These are phyloP conservation scores for Ormyrus nitidulus DNA, from an alignment of 2,888 invertebrate genomes.

Conservation along the genomic window DNA sequence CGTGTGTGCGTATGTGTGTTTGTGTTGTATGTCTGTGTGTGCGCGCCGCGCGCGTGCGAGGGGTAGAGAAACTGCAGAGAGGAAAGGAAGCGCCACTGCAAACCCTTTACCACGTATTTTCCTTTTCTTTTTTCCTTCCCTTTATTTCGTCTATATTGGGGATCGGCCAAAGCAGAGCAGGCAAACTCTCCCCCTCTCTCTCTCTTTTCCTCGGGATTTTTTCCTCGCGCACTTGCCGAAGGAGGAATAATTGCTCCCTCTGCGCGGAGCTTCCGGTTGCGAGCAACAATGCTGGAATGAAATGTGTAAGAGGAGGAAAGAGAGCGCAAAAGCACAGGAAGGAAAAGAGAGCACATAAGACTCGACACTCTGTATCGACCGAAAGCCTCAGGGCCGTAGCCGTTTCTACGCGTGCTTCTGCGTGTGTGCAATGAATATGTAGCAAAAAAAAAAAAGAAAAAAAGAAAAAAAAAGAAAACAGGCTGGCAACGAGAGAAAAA, in stretches of 20 bases:
- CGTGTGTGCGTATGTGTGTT: not conserved
- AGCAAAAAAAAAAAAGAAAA: not conserved
- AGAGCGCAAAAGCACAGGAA: slow-evolving; percentile 27
- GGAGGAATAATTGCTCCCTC: slow-evolving; percentile 55
- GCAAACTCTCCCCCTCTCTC: slow-evolving; percentile 23
- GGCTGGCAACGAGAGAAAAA: not conserved
- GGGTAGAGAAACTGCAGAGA: not conserved
- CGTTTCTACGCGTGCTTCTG: not conserved
- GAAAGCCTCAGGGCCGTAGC: slow-evolving; percentile 45
- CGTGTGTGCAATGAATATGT: not conserved
- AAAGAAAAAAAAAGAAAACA: too few species aligned
- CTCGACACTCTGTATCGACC: slow-evolving; percentile 46
- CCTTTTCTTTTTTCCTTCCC: slow-evolving; percentile 13
- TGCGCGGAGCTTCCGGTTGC: slow-evolving; percentile 52
- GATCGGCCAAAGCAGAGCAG: slow-evolving; percentile 17
- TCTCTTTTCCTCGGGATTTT: slow-evolving; percentile 32
- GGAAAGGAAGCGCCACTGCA: slow-evolving; percentile 6
- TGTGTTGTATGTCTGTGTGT: too few species aligned
- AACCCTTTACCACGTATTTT: slow-evolving; percentile 48
- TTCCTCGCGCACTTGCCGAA: slow-evolving; percentile 21
- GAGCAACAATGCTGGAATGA: slow-evolving; percentile 47
- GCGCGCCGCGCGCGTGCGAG: not conserved
- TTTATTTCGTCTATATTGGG: slow-evolving; percentile 30
- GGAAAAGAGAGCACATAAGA: slow-evolving; percentile 44
- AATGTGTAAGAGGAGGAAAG: slow-evolving; percentile 36